Evolutionary conservation across 2,888 invertebrate species (phyloP).

Genomic region (Nymphalis polychloros): DNA sequence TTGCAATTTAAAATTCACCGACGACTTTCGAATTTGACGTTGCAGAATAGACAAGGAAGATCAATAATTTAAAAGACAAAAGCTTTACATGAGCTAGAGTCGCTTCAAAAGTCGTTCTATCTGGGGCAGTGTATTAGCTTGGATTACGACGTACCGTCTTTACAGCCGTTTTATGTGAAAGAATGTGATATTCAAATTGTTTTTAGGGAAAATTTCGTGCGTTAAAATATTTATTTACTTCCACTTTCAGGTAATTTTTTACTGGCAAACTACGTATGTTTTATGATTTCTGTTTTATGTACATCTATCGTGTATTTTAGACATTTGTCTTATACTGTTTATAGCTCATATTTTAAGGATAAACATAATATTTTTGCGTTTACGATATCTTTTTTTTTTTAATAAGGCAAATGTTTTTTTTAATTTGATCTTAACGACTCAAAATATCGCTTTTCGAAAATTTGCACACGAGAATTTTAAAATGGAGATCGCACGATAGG

Average conservation of each 20-base stretch:
- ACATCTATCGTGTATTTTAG: constrained; percentile 8
- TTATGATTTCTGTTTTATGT: constrained; percentile 29
- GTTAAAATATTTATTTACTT: constrained; percentile 37
- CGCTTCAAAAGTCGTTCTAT: constrained; percentile 22
- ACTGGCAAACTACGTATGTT: constrained; percentile 17
- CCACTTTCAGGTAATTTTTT: constrained; percentile 30
- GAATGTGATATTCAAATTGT: constrained; percentile 42
- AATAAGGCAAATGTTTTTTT: background rate
- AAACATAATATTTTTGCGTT: background rate
- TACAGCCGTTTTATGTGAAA: constrained; percentile 54
- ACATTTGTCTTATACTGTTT: constrained; percentile 19
- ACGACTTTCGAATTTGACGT: background rate
- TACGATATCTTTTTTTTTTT: background rate
- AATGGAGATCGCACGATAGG: too few relatives aligned
- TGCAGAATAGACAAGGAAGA: background rate
- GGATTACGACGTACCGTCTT: constrained; percentile 53
- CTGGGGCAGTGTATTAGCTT: constrained; percentile 38
- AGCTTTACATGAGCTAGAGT: constrained; percentile 27
- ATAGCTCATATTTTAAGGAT: constrained; percentile 4
- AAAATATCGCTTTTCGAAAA: too few relatives aligned
- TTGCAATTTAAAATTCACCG: background rate
- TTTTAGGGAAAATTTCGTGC: constrained; percentile 26
- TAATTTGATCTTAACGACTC: too few relatives aligned
- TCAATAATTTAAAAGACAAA: constrained; percentile 30
- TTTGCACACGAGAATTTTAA: too few relatives aligned